Base-by-base conservation (phyloP, 1,140 invertebrate species). In the Trachelipus rathkii region DNA sequence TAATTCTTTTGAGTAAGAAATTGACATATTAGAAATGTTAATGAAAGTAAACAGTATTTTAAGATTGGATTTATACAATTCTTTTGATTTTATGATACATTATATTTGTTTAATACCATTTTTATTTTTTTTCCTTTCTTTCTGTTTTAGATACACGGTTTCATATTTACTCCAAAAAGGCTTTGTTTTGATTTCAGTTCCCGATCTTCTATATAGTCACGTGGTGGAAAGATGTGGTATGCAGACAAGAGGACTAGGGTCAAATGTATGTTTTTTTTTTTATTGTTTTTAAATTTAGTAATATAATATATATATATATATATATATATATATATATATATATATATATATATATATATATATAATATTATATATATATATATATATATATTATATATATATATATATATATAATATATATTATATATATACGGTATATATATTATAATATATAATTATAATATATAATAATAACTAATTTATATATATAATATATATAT, bases 321-420 rank as follows among this genome's bases (percentile, higher is more conserved):
- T 33, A 33, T 33, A 33, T 33, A 33, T n/a, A 33, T 33, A 33
- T 33, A 33, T 33, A 33, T 33, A 33, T 33, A 33, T 33, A 33
- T 19, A 60, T 15, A 60, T 60, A 60, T 60, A 60, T 60, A 60
- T 60, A n/a, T n/a, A 60, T 60, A 60, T 60, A 60, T 60, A 60
- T 60, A 60, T 60, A 60, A 60, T 60, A 60, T 60, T 60, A 60
- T 60, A 60, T 60, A 60, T 60, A 60, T 60, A 60, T 60, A 60
- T 60, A 60, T 60, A 60, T 60, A 60, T 60, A 60, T 60, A 60
- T 60, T 60, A 60, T 60, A 60, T 60, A 60, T 60, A 60, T 60
- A 60, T 60, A 33, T 33, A 33, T 33, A 33, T 33, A 33, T 33
- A 33, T 33, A 33, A n/a, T 33, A 33, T n/a, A n/a, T n/a, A n/a